Base-by-base conservation (phyloP, 1,140 invertebrate species). In the Nebria ingens region DNA sequence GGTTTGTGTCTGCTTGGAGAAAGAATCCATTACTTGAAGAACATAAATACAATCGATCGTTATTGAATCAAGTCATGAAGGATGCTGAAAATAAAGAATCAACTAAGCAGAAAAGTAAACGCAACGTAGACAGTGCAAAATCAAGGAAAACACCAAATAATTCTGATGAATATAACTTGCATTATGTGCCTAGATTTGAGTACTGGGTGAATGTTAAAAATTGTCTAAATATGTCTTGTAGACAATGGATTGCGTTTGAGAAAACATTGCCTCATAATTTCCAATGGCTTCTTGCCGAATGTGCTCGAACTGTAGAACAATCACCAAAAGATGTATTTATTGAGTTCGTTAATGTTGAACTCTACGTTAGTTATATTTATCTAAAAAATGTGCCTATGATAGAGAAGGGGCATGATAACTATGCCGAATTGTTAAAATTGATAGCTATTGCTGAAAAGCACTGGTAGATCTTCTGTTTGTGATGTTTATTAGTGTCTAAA, bases 231-330 rank as follows among this genome's bases (percentile, higher is more conserved):
- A 22, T 21, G 21, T 21, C 9, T 23, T 21, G 9, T 11, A 17
- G n/a, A 22, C 6, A 22, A 2, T 22, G 21, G 19, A 12, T 13
- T 13, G 9, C 13, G 13, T 21, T 21, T 23, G 19, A 21, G 2
- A 9, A 20, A 23, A 51, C 50, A 21, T 51, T 51, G 19, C 50
- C 50, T 12, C 13, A 21, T 21, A 23, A 22, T 17, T 51, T 51
- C 17, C 50, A 51, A 19, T 51, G 50, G 50, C 21, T 51, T 11
- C 19, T 51, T 11, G 19, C 13, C 12, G 50, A 51, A 23, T 51
- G 50, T 51, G 19, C 50, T 21, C 19, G 12, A 23, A 51, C 17
- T 13, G 22, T 51, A 15, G 21, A 51, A 21, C 21, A 20, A 51
- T 21, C 1, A 13, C 1, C 50, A 3, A 20, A 21, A 21, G 50